Percentiles rank a stretch among this genome's conserved stretches.
phyloP scores from a whole-genome alignment of 2,113 vertebrate species.

The Hyla sarda region DNA sequence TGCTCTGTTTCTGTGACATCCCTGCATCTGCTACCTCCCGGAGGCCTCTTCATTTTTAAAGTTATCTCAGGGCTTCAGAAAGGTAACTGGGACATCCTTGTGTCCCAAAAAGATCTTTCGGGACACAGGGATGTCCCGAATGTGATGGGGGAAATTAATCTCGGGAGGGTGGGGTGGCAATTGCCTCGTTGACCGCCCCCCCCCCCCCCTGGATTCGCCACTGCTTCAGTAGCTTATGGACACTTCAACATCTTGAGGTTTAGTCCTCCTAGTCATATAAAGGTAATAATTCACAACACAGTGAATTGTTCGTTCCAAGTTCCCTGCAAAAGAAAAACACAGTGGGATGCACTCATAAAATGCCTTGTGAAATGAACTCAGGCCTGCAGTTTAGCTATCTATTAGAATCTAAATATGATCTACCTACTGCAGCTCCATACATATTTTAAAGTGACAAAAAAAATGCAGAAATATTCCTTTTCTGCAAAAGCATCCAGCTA shows the following conservation, averaged over 20 bases:
- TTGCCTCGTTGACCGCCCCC: too few relatives aligned
- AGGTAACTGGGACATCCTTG: too few relatives aligned
- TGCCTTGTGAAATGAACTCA: constrained; percentile 24
- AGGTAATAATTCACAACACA: constrained; percentile 32
- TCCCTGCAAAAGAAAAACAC: not conserved
- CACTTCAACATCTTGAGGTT: not conserved
- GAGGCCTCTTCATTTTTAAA: too few relatives aligned
- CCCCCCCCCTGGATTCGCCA: too few relatives aligned
- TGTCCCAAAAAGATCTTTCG: too few relatives aligned
- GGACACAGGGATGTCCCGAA: too few relatives aligned
- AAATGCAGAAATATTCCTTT: constrained; percentile 29
- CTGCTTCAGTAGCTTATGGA: not conserved
- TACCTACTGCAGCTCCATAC: constrained; percentile 34
- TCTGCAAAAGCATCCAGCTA: constrained; percentile 40
- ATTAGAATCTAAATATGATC: constrained; percentile 39
- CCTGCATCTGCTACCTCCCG: too few relatives aligned
- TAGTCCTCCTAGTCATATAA: constrained; percentile 3
- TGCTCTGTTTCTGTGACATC: too few relatives aligned
- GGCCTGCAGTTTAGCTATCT: constrained; percentile 36
- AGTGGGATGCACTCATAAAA: constrained; percentile 18
- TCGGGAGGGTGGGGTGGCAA: too few relatives aligned
- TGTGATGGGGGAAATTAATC: too few relatives aligned
- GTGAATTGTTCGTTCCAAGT: not conserved
- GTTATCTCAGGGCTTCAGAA: too few relatives aligned
- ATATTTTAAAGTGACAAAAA: constrained; percentile 53